A percentile compares a stretch with the other conserved stretches of the same genome.
Evolutionary conservation across 1,140 invertebrate genomes (phyloP).

Genomic region (Oryctes rhinoceros): DNA sequence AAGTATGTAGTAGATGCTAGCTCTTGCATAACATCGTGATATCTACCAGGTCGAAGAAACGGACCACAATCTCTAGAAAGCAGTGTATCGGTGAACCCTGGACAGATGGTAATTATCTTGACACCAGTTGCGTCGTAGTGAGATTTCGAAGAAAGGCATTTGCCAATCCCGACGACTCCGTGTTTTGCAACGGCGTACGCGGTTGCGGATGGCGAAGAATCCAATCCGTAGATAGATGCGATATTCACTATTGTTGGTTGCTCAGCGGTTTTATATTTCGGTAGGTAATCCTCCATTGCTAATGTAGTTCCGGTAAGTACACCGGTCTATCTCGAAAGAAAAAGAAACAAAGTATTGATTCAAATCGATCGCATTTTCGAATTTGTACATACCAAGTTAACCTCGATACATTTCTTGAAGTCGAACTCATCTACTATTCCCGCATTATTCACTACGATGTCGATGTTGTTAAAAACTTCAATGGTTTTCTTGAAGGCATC

Average conservation of each 20-base stretch:
- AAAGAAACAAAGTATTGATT: background rate
- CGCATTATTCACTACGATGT: constrained; percentile 58
- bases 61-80: background rate
- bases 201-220: background rate
- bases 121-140: background rate
- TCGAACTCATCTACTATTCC: constrained; percentile 51
- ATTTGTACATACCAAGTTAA: constrained; percentile 53
- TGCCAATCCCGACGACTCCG: background rate
- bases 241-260: background rate
- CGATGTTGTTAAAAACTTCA: constrained; percentile 54
- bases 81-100: background rate
- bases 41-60: background rate
- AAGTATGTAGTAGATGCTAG: background rate
- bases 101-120: background rate
- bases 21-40: background rate
- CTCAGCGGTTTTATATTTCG: background rate
- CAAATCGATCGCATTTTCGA: constrained; percentile 23
- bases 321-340: background rate
- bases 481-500: constrained; percentile 51
- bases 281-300: background rate
- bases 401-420: constrained; percentile 49
- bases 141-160: background rate
- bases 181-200: background rate
- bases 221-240: background rate
- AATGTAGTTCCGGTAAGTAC: background rate